Base-by-base conservation (phyloP, 2,113 vertebrate species). In the Eidolon helvum region DNA sequence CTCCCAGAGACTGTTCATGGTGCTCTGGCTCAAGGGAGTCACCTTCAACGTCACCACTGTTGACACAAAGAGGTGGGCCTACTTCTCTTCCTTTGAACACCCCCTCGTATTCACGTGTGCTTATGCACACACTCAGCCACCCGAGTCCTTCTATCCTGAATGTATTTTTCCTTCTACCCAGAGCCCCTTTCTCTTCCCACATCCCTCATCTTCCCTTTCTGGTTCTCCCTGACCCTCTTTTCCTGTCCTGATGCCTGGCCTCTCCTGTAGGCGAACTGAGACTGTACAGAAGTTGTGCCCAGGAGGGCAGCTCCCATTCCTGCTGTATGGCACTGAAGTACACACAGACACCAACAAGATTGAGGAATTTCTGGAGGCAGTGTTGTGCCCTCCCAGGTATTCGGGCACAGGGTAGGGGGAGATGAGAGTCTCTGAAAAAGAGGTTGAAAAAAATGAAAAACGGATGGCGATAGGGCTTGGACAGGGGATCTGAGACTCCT, bases 331-430 rank as follows among this genome's bases (percentile, higher is more conserved):
- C 75, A 98, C 87, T 0, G 99, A 99, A 95, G 99, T 99, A 88
- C 99, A 99, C 97, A 99, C 99, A 0, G 99, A 99, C 98, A 99
- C 99, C 97, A 99, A 99, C 98, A 99, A 99, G 98, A 99, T 99
- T 0, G 99, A 99, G 97, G 99, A 99, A 97, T 99, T 99, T 97
- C 98, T 99, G 97, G 99, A 99, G 98, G 99, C 99, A 7, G 98
- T 98, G 38, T 98, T 99, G 75, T 97, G 97, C 96, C 99, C 99
- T 86, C 99, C 99, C 11, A 99, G 99, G 99, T 99, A 99, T 55
- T 40, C 16, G 63, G 68, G 19, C 10, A 57, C 55, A 59, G 38
- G 75, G 55, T 16, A 33, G 53, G 10, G 7, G 30, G 21, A 45
- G 10, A 71, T 82, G 66, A 35, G 63, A 77, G 35, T 55, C 35